Evolutionary conservation across 2,113 vertebrate species (phyloP).

Genomic region (Pteronura brasiliensis): DNA sequence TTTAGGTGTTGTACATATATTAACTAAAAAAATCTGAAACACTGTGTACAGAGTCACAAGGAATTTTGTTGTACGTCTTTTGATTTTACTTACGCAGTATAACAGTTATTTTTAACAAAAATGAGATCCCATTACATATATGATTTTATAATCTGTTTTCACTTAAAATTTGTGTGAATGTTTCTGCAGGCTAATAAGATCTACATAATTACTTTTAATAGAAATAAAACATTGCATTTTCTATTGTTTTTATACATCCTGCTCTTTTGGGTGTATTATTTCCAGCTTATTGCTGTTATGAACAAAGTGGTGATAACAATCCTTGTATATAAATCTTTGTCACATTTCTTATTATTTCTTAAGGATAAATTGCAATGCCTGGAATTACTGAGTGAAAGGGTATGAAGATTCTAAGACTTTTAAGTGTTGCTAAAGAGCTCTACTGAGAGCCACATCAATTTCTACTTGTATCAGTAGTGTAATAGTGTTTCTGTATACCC

Average conservation of each 20-base stretch:
- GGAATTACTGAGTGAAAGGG: neutral
- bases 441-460: neutral
- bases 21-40: constrained; percentile 3
- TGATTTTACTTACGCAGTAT: constrained; percentile 14
- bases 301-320: neutral
- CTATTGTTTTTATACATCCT: neutral
- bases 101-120: neutral
- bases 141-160: neutral
- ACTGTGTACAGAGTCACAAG: neutral
- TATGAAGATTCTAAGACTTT: neutral
- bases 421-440: neutral
- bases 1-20: neutral
- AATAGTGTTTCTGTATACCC: neutral
- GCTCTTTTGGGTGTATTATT: neutral
- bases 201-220: neutral
- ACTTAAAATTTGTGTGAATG: neutral
- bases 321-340: neutral
- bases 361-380: neutral
- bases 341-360: neutral
- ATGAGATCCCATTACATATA: neutral
- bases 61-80: neutral
- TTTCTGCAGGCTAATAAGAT: neutral
- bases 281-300: neutral
- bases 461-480: neutral
- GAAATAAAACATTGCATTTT: neutral